Evolutionary conservation across 2,797 vertebrate genomes (phyloP).

Genomic region (Steatocranus sp.): DNA sequence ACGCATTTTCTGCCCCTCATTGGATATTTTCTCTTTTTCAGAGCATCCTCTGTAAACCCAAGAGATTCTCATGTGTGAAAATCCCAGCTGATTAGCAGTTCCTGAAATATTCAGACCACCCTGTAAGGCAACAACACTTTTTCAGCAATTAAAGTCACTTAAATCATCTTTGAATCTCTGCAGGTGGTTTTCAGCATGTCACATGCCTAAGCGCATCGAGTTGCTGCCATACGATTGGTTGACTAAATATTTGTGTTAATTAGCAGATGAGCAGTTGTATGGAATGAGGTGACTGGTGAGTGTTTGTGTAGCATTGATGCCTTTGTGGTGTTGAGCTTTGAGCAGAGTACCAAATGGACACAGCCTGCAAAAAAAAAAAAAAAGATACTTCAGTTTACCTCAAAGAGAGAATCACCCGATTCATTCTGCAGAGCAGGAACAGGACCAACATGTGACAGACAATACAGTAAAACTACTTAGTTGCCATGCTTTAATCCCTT

Average conservation of each 20-base stretch:
- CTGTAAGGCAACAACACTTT: neutral
- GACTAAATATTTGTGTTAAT: neutral
- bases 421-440: neutral
- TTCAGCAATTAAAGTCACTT: neutral
- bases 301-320: neutral
- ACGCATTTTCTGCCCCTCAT: neutral
- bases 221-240: neutral
- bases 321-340: neutral
- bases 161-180: neutral
- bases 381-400: neutral
- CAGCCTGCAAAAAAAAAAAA: neutral
- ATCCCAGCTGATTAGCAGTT: neutral
- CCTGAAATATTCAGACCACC: neutral
- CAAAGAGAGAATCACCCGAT: neutral
- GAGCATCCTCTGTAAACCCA: neutral
- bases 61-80: neutral
- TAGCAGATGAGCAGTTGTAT: neutral
- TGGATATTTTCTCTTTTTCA: neutral
- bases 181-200: neutral
- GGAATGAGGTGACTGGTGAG: neutral
- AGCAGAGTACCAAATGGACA: neutral
- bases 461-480: slow-evolving; percentile 22
- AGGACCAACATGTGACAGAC: neutral
- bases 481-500: slow-evolving; percentile 32
- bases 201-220: neutral